Evolutionary conservation across 2,113 vertebrate species (phyloP).

Genomic region (Plecturocebus donacophilus): DNA sequence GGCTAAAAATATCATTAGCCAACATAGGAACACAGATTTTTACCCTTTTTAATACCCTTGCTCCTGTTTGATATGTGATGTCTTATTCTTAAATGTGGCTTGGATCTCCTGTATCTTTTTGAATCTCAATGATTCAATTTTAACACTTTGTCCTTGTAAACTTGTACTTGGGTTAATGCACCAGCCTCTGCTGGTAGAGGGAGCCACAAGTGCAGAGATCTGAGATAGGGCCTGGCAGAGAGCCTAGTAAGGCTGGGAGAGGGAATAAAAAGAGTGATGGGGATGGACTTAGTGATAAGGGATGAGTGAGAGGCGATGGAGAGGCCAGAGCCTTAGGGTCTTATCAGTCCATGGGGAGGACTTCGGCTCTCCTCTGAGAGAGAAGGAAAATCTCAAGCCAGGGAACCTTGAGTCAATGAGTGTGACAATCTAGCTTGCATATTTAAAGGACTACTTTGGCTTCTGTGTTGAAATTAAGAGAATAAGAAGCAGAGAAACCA

Average conservation of each 20-base stretch:
- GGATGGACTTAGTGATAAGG: not conserved
- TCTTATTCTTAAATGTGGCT: not conserved
- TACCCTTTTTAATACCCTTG: not conserved
- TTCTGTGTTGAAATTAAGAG: not conserved
- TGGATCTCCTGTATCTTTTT: not conserved
- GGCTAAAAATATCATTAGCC: not conserved
- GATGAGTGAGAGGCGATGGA: not conserved
- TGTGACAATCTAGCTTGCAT: not conserved
- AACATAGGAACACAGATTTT: not conserved
- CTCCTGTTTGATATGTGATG: not conserved
- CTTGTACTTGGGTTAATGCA: not conserved
- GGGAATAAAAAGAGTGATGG: fast-evolving
- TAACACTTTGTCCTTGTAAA: not conserved
- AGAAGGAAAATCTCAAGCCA: not conserved
- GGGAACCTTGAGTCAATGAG: not conserved
- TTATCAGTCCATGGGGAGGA: not conserved
- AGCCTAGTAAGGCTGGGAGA: not conserved
- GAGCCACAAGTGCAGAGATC: not conserved
- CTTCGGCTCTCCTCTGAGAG: not conserved
- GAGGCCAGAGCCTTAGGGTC: not conserved
- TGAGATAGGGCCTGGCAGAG: not conserved
- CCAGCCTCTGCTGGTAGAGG: not conserved
- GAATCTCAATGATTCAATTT: not conserved
- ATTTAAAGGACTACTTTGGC: not conserved
- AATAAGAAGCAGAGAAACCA: not conserved